A percentile compares a stretch with the other conserved stretches of the same genome.
Evolutionary conservation across 2,113 vertebrate species (phyloP).

Genomic region (Zosterops borbonicus): DNA sequence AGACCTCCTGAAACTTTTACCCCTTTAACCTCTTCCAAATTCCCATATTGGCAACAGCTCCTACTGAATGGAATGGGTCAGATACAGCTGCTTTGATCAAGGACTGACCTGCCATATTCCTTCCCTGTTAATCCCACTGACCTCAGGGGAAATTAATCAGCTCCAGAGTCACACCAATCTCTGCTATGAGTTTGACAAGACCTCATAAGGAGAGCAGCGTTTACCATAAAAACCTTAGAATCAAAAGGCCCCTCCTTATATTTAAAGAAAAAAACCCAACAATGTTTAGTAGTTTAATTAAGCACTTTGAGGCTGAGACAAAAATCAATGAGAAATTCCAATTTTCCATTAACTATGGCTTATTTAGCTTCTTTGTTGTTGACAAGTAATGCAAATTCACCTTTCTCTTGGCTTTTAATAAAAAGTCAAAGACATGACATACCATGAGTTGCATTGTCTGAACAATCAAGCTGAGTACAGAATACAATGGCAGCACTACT

Average conservation of each 20-base stretch:
- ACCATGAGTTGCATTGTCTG: not conserved
- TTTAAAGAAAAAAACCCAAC: not conserved
- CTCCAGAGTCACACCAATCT: not conserved
- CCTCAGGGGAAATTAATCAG: not conserved
- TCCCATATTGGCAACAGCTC: not conserved
- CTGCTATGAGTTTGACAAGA: not conserved
- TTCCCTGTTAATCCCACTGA: not conserved
- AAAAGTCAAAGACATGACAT: not conserved
- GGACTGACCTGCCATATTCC: not conserved
- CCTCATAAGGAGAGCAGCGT: not conserved
- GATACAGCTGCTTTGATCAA: not conserved
- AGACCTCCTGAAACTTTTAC: not conserved
- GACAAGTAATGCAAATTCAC: not conserved
- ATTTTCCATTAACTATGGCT: not conserved
- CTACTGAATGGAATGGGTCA: not conserved
- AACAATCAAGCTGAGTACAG: not conserved
- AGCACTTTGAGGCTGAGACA: not conserved
- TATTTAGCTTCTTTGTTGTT: not conserved
- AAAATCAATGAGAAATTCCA: constrained; percentile 4
- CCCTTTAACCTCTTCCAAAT: not conserved
- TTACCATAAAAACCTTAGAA: not conserved
- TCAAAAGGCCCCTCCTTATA: not conserved
- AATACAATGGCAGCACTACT: not conserved
- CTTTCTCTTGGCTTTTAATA: not conserved
- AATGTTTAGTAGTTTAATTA: not conserved